phyloP scores from a whole-genome alignment of 2,888 invertebrate genomes.

The Ophion ellenae region DNA sequence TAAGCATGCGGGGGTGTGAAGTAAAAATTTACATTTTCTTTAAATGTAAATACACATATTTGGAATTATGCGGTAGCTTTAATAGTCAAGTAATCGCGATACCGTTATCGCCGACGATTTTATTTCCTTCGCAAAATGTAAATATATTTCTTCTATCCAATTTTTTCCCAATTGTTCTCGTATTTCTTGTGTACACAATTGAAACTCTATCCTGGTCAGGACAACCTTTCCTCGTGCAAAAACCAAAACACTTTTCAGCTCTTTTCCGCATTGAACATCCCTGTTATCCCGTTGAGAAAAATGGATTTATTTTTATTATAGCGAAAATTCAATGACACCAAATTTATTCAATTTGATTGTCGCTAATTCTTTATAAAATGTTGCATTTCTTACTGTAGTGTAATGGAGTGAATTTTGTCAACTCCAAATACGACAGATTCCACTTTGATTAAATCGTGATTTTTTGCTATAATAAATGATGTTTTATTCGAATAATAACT shows the following conservation, averaged over 20 bases:
- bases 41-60: conserved; percentile 29
- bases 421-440: background rate
- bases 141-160: background rate
- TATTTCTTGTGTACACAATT: conserved; percentile 57
- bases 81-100: background rate
- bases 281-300: conserved; percentile 56
- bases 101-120: background rate
- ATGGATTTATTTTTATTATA: conserved; percentile 12
- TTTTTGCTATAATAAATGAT: background rate
- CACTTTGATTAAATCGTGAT: background rate
- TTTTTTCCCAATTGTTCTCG: conserved; percentile 18
- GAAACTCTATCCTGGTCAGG: conserved; percentile 29
- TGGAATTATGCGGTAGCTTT: background rate
- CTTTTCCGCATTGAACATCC: conserved; percentile 62
- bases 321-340: background rate
- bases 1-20: no score
- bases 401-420: background rate
- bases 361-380: background rate
- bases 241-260: conserved; percentile 52
- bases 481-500: background rate
- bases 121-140: background rate
- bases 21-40: background rate
- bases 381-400: background rate
- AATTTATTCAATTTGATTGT: background rate
- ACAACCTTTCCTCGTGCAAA: conserved; percentile 55